Evolutionary conservation across 1,140 invertebrate genomes (phyloP).

Genomic region (Pseudomyrmex pallidus): DNA sequence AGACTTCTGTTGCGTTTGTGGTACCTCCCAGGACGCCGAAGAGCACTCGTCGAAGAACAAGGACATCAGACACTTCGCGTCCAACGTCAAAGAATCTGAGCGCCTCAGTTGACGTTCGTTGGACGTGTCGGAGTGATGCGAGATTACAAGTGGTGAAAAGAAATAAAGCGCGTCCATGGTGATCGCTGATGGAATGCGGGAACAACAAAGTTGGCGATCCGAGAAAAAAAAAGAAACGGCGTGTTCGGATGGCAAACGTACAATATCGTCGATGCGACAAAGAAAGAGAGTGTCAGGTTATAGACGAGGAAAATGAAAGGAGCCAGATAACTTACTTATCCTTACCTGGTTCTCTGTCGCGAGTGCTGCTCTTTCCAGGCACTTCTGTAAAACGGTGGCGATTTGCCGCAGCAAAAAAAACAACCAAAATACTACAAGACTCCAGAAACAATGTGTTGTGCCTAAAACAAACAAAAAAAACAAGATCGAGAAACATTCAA

Average conservation of each 20-base stretch:
- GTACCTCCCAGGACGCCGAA: not conserved
- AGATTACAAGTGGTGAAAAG: not conserved
- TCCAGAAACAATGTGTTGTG: constrained; percentile 67
- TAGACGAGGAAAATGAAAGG: not conserved
- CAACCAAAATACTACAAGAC: constrained; percentile 69
- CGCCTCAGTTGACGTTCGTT: constrained; percentile 65
- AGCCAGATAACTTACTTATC: constrained; percentile 10
- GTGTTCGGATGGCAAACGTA: not conserved
- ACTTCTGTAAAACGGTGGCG: constrained; percentile 8
- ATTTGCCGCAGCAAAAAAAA: constrained; percentile 25
- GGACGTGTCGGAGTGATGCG: not conserved
- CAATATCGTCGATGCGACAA: constrained; percentile 34
- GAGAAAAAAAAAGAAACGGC: not conserved
- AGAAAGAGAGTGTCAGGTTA: not conserved
- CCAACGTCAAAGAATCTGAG: constrained; percentile 16
- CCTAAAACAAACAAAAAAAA: constrained; percentile 52
- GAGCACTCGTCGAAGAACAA: not conserved
- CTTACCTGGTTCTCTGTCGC: not conserved
- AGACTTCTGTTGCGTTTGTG: constrained; percentile 7
- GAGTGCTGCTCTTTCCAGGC: constrained; percentile 9
- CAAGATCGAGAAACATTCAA: not conserved
- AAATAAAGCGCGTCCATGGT: not conserved
- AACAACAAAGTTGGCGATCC: not conserved
- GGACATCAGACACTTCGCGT: not conserved
- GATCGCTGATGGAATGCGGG: not conserved